phyloP scores from a whole-genome alignment of 2,888 invertebrate species.

The Brenthis daphne region DNA sequence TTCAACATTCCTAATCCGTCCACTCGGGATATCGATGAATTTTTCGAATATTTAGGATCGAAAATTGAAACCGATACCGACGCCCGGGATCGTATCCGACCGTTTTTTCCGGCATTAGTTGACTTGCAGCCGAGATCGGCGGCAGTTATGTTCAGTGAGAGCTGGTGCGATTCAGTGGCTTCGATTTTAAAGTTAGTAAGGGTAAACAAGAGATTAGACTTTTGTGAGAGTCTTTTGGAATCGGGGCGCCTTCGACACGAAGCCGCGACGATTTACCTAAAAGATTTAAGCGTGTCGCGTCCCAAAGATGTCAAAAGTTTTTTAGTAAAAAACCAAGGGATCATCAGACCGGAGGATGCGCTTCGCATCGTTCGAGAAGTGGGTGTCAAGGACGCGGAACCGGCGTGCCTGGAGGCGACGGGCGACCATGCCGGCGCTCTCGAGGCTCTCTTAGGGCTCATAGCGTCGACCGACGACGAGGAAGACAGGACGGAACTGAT shows the following conservation, averaged over 20 bases:
- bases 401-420: constrained; percentile 66
- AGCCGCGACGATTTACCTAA: constrained; percentile 58
- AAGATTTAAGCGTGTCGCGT: constrained; percentile 55
- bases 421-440: constrained; percentile 69
- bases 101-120: constrained; percentile 52
- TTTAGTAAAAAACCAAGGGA: constrained; percentile 56
- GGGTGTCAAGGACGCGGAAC: constrained; percentile 61
- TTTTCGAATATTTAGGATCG: constrained; percentile 62
- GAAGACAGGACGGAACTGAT: constrained; percentile 44
- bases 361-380: constrained; percentile 57
- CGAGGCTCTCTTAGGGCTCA: constrained; percentile 56
- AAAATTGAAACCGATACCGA: constrained; percentile 48
- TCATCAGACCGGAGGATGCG: constrained; percentile 70
- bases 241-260: constrained; percentile 56
- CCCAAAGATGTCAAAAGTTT: constrained; percentile 58
- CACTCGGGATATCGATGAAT: constrained; percentile 60
- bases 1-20: constrained; percentile 59
- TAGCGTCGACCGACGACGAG: constrained; percentile 42
- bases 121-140: constrained; percentile 59
- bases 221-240: constrained; percentile 57
- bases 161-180: constrained; percentile 47
- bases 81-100: constrained; percentile 44
- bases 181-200: constrained; percentile 45
- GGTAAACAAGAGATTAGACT: constrained; percentile 51
- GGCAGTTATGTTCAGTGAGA: constrained; percentile 59